Base-by-base conservation (phyloP, 2,113 vertebrate genomes). In the Dicerorhinus sumatrensis region DNA sequence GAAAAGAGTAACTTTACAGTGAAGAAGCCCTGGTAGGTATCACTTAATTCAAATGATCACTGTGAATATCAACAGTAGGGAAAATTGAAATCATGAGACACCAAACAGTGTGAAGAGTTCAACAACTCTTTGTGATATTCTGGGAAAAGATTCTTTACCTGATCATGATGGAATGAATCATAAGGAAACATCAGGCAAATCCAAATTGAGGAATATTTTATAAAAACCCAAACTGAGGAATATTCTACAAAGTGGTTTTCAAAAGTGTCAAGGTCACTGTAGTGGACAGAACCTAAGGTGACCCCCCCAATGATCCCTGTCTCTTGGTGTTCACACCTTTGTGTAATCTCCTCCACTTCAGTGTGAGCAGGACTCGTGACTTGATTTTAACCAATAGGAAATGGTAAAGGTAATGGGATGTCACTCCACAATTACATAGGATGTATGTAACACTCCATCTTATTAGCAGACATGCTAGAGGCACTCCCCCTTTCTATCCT, bases 11-110 rank as follows among this genome's bases (percentile, higher is more conserved):
- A 94, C 31, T 80, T 77, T 69, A 62, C 56, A 72, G 56, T 81
- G 27, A 16, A 3, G 8, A 89, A 77, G 20, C 21, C 60, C 39
- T 77, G 51, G 39, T 6, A 84, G 42, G 31, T 36, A 76, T 54
- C 48, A 82, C 56, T 79, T 86, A 80, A 80, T 91, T 91, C 82
- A 92, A 81, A 63, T 86, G 13, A 63, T 72, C 56, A 79, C 51
- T 39, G 2, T 91, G 63, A 91, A 42, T 56, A 86, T 33, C 14
- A 54, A 20, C 70, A 82, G n/a, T 29, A 33, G 54, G 42, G 14
- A 39, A 79, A 86, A 86, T 6, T 27, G 42, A 92, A 87, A 46
- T 86, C 18, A 17, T 42, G n/a, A 95, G 73, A 60, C 8, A 54
- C 46, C 12, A 80, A 62, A 12, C 72, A 77, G 62, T 91, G 31